phyloP scores from a whole-genome alignment of 2,113 vertebrate species.

The Glaucomys volans region DNA sequence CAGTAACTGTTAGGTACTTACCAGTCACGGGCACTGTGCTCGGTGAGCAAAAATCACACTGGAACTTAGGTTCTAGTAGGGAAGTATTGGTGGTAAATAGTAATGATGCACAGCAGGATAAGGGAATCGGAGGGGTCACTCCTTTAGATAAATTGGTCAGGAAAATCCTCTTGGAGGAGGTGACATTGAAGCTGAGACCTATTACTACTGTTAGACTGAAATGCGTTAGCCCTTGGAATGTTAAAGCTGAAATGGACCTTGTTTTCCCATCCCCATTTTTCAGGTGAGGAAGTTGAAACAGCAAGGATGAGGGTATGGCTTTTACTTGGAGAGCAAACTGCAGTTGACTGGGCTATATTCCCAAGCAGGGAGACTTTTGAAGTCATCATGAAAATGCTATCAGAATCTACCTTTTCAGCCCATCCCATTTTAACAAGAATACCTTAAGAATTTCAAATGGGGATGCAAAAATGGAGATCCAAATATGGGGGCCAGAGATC shows the following conservation, averaged over 20 bases:
- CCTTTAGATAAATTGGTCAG: neutral
- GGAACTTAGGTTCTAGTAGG: neutral
- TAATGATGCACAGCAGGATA: neutral
- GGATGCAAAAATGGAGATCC: neutral
- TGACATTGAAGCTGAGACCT: neutral
- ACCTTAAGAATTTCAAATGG: slow-evolving; percentile 32
- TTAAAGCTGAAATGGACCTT: neutral
- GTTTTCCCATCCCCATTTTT: neutral
- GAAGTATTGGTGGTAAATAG: neutral
- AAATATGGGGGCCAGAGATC: neutral
- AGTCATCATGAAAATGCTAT: neutral
- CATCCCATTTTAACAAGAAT: slow-evolving; percentile 40
- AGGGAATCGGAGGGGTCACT: neutral
- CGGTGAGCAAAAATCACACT: neutral
- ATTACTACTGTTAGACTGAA: neutral
- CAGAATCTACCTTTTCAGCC: neutral
- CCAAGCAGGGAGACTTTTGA: neutral
- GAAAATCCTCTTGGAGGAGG: neutral
- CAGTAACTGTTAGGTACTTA: neutral
- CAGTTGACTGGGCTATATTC: neutral
- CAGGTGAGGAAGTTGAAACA: neutral
- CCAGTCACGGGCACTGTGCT: neutral
- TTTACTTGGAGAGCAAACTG: neutral
- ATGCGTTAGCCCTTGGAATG: neutral
- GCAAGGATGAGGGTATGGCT: neutral